These are phyloP conservation scores for Psittacus erithacus DNA, from an alignment of 2,113 vertebrate genomes.

Conservation along the genomic window DNA sequence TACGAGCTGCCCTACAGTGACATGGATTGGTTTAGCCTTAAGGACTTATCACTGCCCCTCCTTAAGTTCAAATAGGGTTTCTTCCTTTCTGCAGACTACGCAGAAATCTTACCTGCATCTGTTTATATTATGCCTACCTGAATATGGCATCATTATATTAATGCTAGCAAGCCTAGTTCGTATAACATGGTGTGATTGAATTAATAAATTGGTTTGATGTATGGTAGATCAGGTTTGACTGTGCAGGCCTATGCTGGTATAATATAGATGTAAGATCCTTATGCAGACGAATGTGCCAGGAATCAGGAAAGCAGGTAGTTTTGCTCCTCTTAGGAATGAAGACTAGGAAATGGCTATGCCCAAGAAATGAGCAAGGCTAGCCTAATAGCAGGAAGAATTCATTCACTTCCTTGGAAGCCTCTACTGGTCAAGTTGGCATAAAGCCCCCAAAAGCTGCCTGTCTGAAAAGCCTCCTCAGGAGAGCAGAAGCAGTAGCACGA, in stretches of 20 bases:
- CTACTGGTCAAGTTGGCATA: not conserved
- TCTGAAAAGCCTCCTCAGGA: not conserved
- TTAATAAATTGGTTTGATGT: not conserved
- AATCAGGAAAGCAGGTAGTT: not conserved
- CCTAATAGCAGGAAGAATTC: not conserved
- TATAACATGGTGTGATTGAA: not conserved
- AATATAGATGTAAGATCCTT: not conserved
- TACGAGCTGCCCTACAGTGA: not conserved
- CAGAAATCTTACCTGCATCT: not conserved
- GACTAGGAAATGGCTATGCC: not conserved
- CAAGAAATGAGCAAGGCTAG: not conserved
- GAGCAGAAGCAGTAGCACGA: not conserved
- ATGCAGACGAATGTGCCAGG: not conserved
- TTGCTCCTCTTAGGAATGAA: not conserved
- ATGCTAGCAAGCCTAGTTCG: not conserved
- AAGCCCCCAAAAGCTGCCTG: not conserved
- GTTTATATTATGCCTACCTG: not conserved
- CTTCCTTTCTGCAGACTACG: conserved; percentile 11
- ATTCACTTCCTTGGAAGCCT: not conserved
- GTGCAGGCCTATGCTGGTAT: not conserved
- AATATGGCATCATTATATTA: not conserved
- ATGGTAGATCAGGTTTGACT: not conserved
- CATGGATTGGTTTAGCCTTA: conserved; percentile 40
- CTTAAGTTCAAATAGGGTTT: conserved; percentile 45
- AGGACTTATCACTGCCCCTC: conserved; percentile 41